phyloP scores from a whole-genome alignment of 2,888 invertebrate species.

The Eumerus sabulonum region DNA sequence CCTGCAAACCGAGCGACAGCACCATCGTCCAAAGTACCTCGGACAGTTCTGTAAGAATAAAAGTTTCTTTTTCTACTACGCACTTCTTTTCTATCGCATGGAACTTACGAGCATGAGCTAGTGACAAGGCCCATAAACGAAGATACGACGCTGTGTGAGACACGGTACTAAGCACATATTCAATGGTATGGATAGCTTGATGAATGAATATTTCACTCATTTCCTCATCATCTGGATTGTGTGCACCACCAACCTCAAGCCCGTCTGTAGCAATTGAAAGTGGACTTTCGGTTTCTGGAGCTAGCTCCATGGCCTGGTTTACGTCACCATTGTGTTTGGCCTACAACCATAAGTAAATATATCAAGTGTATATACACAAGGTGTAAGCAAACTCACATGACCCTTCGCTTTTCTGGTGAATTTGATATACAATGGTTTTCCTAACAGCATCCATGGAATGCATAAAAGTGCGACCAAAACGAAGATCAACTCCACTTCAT shows the following conservation, averaged over 20 bases:
- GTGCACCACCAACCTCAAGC: constrained; percentile 70
- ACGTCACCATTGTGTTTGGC: constrained; percentile 82
- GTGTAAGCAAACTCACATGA: constrained; percentile 75
- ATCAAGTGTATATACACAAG: background rate
- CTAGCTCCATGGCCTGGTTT: constrained; percentile 84
- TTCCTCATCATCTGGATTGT: constrained; percentile 81
- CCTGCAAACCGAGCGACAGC: constrained; percentile 85
- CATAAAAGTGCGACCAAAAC: constrained; percentile 90
- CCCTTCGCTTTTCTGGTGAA: constrained; percentile 75
- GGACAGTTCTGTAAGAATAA: constrained; percentile 86
- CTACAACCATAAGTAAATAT: constrained; percentile 56
- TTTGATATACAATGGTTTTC: constrained; percentile 91
- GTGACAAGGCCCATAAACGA: constrained; percentile 95
- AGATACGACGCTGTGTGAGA: constrained; percentile 98
- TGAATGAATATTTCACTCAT: constrained; percentile 94
- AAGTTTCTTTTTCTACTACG: background rate
- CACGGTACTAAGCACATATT: constrained; percentile 96
- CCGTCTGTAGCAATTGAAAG: constrained; percentile 72
- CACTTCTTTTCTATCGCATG: background rate
- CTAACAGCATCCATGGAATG: constrained; percentile 95
- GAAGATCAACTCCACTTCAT: constrained; percentile 85
- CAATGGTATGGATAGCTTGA: constrained; percentile 96
- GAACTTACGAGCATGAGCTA: constrained; percentile 94
- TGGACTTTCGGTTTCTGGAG: constrained; percentile 78
- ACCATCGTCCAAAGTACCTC: constrained; percentile 98